Conservation (phyloP, 2,888 invertebrate genomes). For the Saturnia japonica region DNA sequence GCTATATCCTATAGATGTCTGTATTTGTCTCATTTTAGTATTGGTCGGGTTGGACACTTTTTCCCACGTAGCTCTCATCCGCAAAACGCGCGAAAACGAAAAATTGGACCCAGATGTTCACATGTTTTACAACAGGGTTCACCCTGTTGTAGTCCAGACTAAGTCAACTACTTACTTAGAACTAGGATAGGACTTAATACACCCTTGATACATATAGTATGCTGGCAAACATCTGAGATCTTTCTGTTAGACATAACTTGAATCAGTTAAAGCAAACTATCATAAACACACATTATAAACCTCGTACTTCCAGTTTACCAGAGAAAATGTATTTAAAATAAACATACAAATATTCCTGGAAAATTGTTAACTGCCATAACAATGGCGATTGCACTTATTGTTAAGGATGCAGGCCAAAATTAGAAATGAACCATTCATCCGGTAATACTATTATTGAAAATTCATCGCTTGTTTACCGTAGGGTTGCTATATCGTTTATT, state of each 20-base stretch:
- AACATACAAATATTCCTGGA: background rate
- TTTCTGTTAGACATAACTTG: background rate
- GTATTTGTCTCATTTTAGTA: no score
- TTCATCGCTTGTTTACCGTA: constrained; percentile 16
- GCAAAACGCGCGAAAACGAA: no score
- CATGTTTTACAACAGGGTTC: no score
- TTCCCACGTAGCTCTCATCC: no score
- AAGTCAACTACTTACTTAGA: no score
- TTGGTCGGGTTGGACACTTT: no score
- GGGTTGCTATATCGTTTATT: constrained; percentile 4
- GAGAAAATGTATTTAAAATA: background rate
- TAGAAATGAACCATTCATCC: constrained; percentile 37
- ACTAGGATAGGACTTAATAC: no score
- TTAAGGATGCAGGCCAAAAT: constrained; percentile 31
- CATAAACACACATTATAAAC: no score
- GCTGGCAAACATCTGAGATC: background rate
- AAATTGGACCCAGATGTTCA: no score
- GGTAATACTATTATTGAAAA: constrained; percentile 24
- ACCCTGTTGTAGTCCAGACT: background rate
- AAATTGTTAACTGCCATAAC: constrained; percentile 10
- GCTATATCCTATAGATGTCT: no score
- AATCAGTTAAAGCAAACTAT: background rate
- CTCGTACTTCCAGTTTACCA: background rate
- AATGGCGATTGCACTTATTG: constrained; percentile 25
- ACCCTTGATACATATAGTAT: background rate